These are phyloP conservation scores for Etia nguti DNA, from an alignment of 2,113 vertebrate genomes.

Conservation along the genomic window DNA sequence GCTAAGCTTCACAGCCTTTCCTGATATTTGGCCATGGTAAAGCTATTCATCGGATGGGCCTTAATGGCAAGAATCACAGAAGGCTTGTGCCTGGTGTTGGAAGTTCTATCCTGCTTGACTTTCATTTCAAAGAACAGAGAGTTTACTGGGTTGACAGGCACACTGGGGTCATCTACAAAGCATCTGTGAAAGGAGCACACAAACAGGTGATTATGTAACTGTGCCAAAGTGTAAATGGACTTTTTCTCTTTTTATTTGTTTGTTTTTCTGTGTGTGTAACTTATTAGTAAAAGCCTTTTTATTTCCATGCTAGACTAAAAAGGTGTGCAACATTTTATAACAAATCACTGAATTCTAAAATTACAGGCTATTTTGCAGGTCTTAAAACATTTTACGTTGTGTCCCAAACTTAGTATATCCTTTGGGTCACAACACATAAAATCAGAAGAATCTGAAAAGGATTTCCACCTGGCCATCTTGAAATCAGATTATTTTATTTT, in stretches of 20 bases:
- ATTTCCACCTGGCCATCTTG: too few relatives aligned
- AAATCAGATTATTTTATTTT: too few relatives aligned
- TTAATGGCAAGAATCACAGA: conserved; percentile 79
- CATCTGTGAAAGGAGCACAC: conserved; percentile 74
- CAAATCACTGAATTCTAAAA: not conserved
- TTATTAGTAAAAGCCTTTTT: not conserved
- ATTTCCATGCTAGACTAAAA: not conserved
- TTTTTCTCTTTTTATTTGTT: not conserved
- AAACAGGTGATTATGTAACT: conserved; percentile 77
- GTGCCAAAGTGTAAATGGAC: not conserved
- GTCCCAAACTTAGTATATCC: not conserved
- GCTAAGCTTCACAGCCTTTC: conserved; percentile 78
- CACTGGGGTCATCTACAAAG: conserved; percentile 77
- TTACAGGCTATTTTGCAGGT: not conserved
- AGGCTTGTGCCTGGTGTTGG: conserved; percentile 74
- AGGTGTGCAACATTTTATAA: not conserved
- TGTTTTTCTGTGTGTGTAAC: not conserved
- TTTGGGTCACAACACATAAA: not conserved
- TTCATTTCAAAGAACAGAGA: conserved; percentile 76
- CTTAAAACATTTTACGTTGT: not conserved
- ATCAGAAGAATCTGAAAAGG: not conserved
- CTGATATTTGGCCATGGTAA: conserved; percentile 84
- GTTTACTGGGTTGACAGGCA: conserved; percentile 86
- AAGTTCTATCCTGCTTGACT: conserved; percentile 75
- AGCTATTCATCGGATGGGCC: conserved; percentile 79